phyloP scores from a whole-genome alignment of 2,888 invertebrate genomes.

The Amphipoea lucens region DNA sequence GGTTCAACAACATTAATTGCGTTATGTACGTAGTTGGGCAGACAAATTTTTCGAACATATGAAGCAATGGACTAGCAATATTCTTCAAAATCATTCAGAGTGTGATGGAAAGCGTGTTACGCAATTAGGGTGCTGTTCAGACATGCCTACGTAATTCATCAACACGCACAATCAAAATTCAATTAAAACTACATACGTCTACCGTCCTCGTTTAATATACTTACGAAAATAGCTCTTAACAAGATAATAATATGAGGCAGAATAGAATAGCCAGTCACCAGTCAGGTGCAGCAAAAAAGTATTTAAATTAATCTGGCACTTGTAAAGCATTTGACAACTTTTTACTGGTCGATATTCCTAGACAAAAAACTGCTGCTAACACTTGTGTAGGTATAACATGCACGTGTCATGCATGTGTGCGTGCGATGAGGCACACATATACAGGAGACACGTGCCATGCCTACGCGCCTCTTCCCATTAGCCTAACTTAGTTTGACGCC shows the following conservation, averaged over 20 bases:
- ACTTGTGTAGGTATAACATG: not conserved
- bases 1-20: no score
- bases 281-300: not conserved
- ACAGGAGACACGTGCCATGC: slow-evolving; percentile 34
- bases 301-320: slow-evolving; percentile 3
- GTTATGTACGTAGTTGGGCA: no score
- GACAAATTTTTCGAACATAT: no score
- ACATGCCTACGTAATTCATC: slow-evolving; percentile 4
- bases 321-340: slow-evolving; percentile 14
- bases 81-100: no score
- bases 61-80: no score
- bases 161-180: slow-evolving; percentile 2
- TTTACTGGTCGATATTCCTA: slow-evolving; percentile 3
- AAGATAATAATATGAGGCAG: not conserved
- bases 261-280: not conserved
- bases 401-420: not conserved
- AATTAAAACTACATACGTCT: not conserved
- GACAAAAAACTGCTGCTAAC: not conserved
- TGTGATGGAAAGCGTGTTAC: no score
- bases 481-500: slow-evolving; percentile 29
- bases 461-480: slow-evolving; percentile 26
- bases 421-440: not conserved
- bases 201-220: not conserved
- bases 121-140: not conserved
- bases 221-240: not conserved